Conservation (phyloP, 2,797 vertebrate species). For the Corythornis leucogaster region DNA sequence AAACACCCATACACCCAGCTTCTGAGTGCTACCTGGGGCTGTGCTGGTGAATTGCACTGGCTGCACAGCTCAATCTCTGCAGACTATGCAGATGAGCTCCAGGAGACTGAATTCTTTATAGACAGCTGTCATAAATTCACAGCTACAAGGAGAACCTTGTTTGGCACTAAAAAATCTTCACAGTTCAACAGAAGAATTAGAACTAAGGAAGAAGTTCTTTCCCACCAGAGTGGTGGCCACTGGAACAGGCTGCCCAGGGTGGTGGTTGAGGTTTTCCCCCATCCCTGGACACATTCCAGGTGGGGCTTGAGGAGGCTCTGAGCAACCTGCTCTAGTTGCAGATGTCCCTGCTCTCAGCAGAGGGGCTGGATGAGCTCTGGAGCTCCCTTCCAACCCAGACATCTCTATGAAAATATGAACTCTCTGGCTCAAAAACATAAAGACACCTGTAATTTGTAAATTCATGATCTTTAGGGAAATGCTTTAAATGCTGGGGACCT, state of each 20-base stretch:
- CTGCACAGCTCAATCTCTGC: not conserved
- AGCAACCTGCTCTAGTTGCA: too few species aligned
- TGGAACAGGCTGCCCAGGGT: too few species aligned
- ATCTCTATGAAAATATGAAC: not conserved
- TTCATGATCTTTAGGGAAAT: not conserved
- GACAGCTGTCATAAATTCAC: not conserved
- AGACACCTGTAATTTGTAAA: not conserved
- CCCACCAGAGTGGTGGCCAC: too few species aligned
- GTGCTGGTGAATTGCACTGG: not conserved
- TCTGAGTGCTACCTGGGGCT: not conserved
- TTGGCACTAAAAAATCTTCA: not conserved
- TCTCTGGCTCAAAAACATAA: not conserved
- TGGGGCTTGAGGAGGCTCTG: too few species aligned
- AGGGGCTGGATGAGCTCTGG: too few species aligned
- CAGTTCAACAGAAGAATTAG: not conserved
- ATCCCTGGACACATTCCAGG: too few species aligned
- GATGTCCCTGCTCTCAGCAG: too few species aligned
- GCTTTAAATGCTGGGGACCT: not conserved
- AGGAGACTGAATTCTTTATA: rapidly evolving
- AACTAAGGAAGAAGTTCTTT: too few species aligned
- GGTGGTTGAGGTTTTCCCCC: too few species aligned
- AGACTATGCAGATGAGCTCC: not conserved
- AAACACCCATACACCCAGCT: not conserved
- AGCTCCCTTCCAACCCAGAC: too few species aligned
- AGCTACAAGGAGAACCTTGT: not conserved